phyloP scores from a whole-genome alignment of 1,140 invertebrate species.

The Drosophila melanogaster region Release_6_plus_ISO1_MT NT_037436.4:12163001-12163500 shows the following conservation, averaged over 20 bases:
- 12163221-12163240: slow-evolving; percentile 63
- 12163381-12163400: slow-evolving; percentile 5
- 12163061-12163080: too few species aligned
- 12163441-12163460: slow-evolving; percentile 74
- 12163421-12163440: slow-evolving; percentile 33
- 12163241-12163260: slow-evolving; percentile 56
- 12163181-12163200: not conserved
- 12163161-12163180: slow-evolving; percentile 13
- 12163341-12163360: slow-evolving; percentile 10
- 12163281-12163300: slow-evolving; percentile 68
- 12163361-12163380: slow-evolving; percentile 24
- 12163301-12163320: slow-evolving; percentile 11
- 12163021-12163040: too few species aligned
- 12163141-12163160: not conserved
- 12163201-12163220: slow-evolving; percentile 30
- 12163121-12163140: too few species aligned
- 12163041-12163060: too few species aligned
- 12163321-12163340: slow-evolving; percentile 8
- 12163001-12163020: too few species aligned
- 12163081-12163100: too few species aligned
- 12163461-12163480: slow-evolving; percentile 21
- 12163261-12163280: slow-evolving; percentile 68
- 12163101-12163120: too few species aligned
- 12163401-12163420: slow-evolving; percentile 4
- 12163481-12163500: slow-evolving; percentile 42